Evolutionary conservation across 2,797 vertebrate species (phyloP), one percentile per base, ranked within the genome.

Genomic region (Myiotriccus ornatus): DNA sequence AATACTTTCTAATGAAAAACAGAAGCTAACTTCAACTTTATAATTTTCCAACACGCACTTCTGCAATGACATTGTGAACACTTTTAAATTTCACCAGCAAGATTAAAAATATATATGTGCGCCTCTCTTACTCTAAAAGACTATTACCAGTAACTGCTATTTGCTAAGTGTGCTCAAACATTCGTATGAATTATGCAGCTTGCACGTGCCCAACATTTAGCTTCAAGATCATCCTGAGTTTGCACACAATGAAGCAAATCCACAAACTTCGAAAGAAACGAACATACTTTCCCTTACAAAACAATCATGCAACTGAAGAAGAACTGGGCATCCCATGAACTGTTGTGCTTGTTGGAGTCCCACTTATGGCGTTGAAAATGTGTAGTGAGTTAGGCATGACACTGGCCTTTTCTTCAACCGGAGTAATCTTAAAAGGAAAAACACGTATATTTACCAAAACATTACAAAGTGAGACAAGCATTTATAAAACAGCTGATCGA

Each of bases 311-410:
- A 97, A 98, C 89, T 49, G 98, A 98, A 97, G 98, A 98, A 27
- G 98, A 98, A 96, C 98, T 98, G 62, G 98, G 98, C 97, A 99
- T 98, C 95, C 99, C 99, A 50, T 99, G 99, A 76, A 98, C 97
- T 75, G 98, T 97, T 95, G 99, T 98, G 96, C 98, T 98, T 96
- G 98, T 98, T 14, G 99, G 98, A 13, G 99, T 99, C 93, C 99
- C 99, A 16, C 99, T 99, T 98, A 99, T 99, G 97, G 99, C 99
- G 6, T 99, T 99, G 97, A 99, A 99, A 97, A 99, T 99, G 91
- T 99, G 99, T 94, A 99, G 95, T 0, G 99, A 99, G 94, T 99
- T 98, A 5, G 99, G 98, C 90, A 99, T 98, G 30, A 98, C 82
- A n/a, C 93, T 98, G 37, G 97, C 98, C 97, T 99, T 98, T 49